phyloP scores from a whole-genome alignment of 2,888 invertebrate genomes.

The Siphlonurus alternatus region DNA sequence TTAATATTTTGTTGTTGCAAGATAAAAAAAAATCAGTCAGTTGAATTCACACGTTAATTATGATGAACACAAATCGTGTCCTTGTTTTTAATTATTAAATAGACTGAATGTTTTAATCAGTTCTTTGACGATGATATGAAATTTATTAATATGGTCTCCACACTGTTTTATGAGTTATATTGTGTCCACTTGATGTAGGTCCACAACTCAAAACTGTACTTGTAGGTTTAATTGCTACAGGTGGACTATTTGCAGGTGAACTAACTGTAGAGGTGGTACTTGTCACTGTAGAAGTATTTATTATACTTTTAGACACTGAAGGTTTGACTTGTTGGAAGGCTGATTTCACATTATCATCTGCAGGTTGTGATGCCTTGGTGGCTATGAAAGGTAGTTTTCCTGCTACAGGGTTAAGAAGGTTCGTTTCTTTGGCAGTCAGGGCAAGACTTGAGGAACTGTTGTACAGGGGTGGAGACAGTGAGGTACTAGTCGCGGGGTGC shows the following conservation, averaged over 20 bases:
- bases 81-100: background rate
- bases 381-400: background rate
- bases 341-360: background rate
- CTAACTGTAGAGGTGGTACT: background rate
- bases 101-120: background rate
- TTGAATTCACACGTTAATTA: too few relatives aligned
- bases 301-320: background rate
- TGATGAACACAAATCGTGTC: background rate
- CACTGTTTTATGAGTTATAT: slow-evolving; percentile 7
- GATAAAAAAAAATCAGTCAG: too few relatives aligned
- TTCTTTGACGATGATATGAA: background rate
- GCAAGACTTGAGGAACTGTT: background rate
- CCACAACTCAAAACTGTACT: background rate
- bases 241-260: background rate
- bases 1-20: too few relatives aligned
- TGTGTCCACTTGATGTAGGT: background rate
- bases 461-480: background rate
- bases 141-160: slow-evolving; percentile 7
- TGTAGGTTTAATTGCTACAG: background rate
- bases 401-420: background rate
- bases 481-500: background rate
- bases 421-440: background rate
- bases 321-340: slow-evolving; percentile 2
- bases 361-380: background rate
- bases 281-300: background rate